Conservation (phyloP, 1,140 invertebrate genomes). For the Scaptodrosophila lebanonensis region DNA sequence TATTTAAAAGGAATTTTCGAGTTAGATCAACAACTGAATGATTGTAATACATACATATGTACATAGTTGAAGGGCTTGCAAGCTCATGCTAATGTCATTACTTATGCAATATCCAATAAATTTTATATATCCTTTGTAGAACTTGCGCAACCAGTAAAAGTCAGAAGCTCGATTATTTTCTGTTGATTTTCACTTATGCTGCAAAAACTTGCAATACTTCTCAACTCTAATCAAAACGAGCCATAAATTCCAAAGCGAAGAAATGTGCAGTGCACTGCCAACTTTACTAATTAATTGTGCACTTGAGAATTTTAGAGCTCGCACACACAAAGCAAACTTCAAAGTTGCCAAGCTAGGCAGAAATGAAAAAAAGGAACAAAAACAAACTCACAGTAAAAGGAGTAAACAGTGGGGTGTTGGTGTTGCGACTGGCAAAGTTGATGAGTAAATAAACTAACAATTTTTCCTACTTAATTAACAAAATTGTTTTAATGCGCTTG, state of each 20-base stretch:
- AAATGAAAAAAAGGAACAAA: conserved; percentile 33
- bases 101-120: conserved; percentile 67
- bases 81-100: conserved; percentile 48
- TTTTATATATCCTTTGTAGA: conserved; percentile 60
- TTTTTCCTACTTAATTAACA: conserved; percentile 76
- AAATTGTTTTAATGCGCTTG: conserved; percentile 69
- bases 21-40: too few relatives aligned
- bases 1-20: too few relatives aligned
- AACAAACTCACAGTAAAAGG: background rate
- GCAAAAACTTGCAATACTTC: conserved; percentile 14
- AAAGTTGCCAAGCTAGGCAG: conserved; percentile 34
- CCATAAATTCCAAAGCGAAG: conserved; percentile 53
- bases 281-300: conserved; percentile 75
- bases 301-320: conserved; percentile 67
- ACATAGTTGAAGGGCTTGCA: too few relatives aligned
- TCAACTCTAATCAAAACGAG: conserved; percentile 44
- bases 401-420: conserved; percentile 8
- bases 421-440: conserved; percentile 60
- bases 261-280: conserved; percentile 34
- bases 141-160: conserved; percentile 5
- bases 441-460: conserved; percentile 73
- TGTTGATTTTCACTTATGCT: background rate
- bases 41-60: too few relatives aligned
- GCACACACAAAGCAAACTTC: conserved; percentile 52
- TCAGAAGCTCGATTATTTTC: conserved; percentile 1